Percentiles rank a stretch among this genome's conserved stretches.
Evolutionary conservation across 2,888 invertebrate species (phyloP).

Genomic region (Nymphalis c-album): DNA sequence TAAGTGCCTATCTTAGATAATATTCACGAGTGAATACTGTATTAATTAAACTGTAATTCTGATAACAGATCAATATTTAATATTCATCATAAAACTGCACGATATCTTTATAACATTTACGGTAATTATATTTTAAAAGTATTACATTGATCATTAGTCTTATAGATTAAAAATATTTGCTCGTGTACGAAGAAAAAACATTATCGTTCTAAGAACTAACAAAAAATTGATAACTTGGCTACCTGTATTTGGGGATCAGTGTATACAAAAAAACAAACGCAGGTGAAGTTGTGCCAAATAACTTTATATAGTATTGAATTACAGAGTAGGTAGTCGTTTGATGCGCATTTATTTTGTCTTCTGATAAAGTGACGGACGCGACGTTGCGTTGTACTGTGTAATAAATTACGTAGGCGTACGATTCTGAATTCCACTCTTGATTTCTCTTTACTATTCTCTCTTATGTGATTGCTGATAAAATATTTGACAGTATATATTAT

Average conservation of each 20-base stretch:
- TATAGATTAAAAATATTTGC: background rate
- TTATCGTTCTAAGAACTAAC: background rate
- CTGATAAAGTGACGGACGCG: slow-evolving; percentile 8
- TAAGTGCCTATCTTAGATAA: slow-evolving; percentile 40
- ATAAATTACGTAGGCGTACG: slow-evolving; percentile 10
- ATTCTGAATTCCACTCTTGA: slow-evolving; percentile 13
- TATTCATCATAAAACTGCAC: background rate
- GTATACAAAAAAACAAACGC: background rate
- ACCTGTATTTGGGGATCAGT: slow-evolving; percentile 1
- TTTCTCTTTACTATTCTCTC: slow-evolving; percentile 6
- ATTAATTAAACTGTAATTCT: slow-evolving; percentile 7
- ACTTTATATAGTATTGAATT: slow-evolving; percentile 9
- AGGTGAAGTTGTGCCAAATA: slow-evolving; percentile 7
- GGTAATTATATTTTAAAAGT: background rate
- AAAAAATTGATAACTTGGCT: background rate
- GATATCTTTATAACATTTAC: background rate
- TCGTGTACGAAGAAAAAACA: background rate
- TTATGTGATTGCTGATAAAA: background rate
- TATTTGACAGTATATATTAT: background rate
- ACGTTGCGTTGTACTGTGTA: slow-evolving; percentile 2
- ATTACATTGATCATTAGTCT: background rate
- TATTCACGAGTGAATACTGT: slow-evolving; percentile 19
- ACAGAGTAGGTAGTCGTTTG: slow-evolving; percentile 4
- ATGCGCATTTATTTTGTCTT: slow-evolving; percentile 15
- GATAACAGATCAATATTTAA: slow-evolving; percentile 2